Evolutionary conservation across 2,797 vertebrate genomes (phyloP).

Genomic region (Tapera naevia): DNA sequence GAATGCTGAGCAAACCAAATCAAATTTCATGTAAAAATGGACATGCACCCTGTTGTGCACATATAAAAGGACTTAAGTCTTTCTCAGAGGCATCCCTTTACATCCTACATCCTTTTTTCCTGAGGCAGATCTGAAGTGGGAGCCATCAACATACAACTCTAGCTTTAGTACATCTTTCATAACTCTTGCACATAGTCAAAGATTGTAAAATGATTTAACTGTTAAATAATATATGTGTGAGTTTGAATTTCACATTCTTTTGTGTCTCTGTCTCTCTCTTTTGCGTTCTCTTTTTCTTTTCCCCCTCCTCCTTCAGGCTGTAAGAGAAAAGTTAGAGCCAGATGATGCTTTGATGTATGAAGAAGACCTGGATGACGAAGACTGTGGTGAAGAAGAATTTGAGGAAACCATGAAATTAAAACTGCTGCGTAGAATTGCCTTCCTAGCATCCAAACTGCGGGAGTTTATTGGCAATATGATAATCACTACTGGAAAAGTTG

Average conservation of each 20-base stretch:
- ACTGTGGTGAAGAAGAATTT: slow-evolving; percentile 84
- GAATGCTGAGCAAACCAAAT: background rate
- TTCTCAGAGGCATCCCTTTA: background rate
- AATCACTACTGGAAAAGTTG: slow-evolving; percentile 94
- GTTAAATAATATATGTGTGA: background rate
- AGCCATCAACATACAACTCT: background rate
- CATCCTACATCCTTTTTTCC: background rate
- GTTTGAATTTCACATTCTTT: background rate
- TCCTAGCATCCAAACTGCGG: slow-evolving; percentile 88
- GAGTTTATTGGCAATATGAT: slow-evolving; percentile 96
- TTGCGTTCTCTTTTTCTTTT: background rate
- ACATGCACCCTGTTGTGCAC: background rate
- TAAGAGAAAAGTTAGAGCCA: slow-evolving; percentile 85
- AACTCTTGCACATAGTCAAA: background rate
- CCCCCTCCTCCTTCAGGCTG: slow-evolving; percentile 65
- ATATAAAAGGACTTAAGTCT: background rate
- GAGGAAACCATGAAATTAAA: slow-evolving; percentile 91
- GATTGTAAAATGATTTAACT: background rate
- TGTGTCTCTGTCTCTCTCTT: background rate
- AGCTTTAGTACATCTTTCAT: background rate
- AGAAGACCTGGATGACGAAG: slow-evolving; percentile 87
- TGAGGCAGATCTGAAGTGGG: background rate
- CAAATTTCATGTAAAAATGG: background rate
- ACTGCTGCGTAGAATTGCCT: slow-evolving; percentile 85
- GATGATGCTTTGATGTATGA: slow-evolving; percentile 90